phyloP scores from a whole-genome alignment of 1,140 invertebrate genomes.

The Caenorhabditis tropicalis region DNA sequence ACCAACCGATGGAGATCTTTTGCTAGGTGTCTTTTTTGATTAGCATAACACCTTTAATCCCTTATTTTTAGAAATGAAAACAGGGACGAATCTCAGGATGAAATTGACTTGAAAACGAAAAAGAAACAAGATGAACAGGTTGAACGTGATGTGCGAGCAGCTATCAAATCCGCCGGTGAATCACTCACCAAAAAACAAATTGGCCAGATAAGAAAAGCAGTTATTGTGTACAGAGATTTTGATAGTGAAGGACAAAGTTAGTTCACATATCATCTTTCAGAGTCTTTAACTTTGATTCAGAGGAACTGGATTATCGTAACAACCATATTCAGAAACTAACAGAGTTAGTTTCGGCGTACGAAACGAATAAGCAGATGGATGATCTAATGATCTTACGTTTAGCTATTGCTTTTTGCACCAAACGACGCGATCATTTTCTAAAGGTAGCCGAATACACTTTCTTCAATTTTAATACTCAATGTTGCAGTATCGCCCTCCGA shows the following conservation, averaged over 20 bases:
- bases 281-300: neutral
- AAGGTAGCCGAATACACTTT: neutral
- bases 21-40: neutral
- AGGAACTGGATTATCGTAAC: neutral
- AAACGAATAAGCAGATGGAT: neutral
- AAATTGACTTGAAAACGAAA: neutral
- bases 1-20: neutral
- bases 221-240: neutral
- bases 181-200: constrained; percentile 6
- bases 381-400: neutral
- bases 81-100: neutral
- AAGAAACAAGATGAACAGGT: neutral
- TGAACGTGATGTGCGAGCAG: neutral
- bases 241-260: neutral
- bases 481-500: neutral
- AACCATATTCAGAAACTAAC: neutral
- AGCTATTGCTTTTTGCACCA: neutral
- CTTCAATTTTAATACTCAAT: neutral
- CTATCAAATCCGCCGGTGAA: neutral
- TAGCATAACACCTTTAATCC: neutral
- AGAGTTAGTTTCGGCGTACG: neutral
- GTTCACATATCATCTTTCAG: neutral
- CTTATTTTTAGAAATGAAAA: neutral
- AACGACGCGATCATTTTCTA: neutral
- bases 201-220: neutral